Evolutionary conservation across 2,888 invertebrate genomes (phyloP), one percentile per base, ranked within the genome.

Genomic region (Dolichomitus sp.): DNA sequence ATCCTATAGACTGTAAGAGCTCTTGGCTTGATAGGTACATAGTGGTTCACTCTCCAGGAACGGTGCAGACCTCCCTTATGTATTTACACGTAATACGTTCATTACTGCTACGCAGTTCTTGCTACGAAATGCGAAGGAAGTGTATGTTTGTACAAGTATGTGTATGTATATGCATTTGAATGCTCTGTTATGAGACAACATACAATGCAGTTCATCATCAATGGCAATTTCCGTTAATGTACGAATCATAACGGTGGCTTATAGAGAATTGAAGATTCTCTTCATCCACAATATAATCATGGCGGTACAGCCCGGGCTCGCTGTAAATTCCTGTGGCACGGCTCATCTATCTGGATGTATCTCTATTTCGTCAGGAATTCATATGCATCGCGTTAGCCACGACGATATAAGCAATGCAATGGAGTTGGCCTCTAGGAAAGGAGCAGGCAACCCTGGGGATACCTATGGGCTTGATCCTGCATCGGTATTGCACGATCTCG

Each of bases 301-400:
- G 30, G 30, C 57, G 9, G 42, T 30, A 37, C 4, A 19, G 11
- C 11, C 19, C 4, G 33, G 30, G 12, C 6, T 68, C 19, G 48
- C 50, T 37, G 37, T 63, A 57, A 75, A 80, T 80, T 70, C 69
- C 63, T 48, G 63, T 52, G 37, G 63, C 48, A 19, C 14, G 48
- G 48, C 57, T 66, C 27, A 3, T 54, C 12, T 54, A n/a, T 27
- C 54, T 14, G 2, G 30, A 4, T 30, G 59, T 59, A 33, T 72
- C 72, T 78, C 72, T 48, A 65, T 66, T 66, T 66, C 27, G 57
- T 37, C 17, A 30, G 66, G 76, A 81, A 77, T 81, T 77, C 66
- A 52, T 54, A 69, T 54, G 70, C 42, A 45, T 54, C 68, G 52
- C 37, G 30, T 50, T 73, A 54, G 52, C 57, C 61, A 33, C 17